Percentiles rank a stretch among this genome's conserved stretches.
phyloP scores from a whole-genome alignment of 2,113 vertebrate species.

The Typhlomys cinereus region DNA sequence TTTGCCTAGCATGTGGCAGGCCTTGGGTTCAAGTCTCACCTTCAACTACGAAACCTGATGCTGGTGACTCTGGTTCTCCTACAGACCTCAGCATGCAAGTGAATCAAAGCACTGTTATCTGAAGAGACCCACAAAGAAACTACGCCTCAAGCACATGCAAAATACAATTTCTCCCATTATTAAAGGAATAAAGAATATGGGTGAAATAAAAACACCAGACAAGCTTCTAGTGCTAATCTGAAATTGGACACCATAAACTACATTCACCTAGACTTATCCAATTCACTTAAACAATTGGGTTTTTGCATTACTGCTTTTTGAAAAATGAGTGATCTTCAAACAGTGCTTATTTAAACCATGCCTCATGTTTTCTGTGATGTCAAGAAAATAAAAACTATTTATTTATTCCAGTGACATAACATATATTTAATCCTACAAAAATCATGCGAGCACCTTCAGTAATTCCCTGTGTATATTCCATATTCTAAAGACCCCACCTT shows the following conservation, averaged over 20 bases:
- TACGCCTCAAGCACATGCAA: background rate
- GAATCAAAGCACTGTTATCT: background rate
- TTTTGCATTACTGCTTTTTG: conserved; percentile 39
- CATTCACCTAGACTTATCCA: conserved; percentile 19
- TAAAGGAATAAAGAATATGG: conserved; percentile 20
- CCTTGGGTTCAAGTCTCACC: background rate
- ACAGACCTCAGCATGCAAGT: background rate
- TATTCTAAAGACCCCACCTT: background rate
- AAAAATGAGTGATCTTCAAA: background rate
- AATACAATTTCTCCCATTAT: background rate
- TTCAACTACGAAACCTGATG: too few relatives aligned
- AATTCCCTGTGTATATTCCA: conserved; percentile 6
- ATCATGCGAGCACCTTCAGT: background rate
- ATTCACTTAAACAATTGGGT: conserved; percentile 36
- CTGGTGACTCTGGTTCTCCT: background rate
- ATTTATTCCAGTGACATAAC: conserved; percentile 29
- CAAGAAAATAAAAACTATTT: conserved; percentile 29
- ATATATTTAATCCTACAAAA: conserved; percentile 29
- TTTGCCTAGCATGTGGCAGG: background rate
- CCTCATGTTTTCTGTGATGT: background rate
- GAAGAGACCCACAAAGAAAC: background rate
- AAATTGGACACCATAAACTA: background rate
- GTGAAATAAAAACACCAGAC: background rate
- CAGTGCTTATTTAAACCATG: background rate
- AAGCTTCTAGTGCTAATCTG: conserved; percentile 34